Evolutionary conservation across 53 echinoderm and acorn worm species (phyloP).

Genomic region (Patiria pectinifera): DNA sequence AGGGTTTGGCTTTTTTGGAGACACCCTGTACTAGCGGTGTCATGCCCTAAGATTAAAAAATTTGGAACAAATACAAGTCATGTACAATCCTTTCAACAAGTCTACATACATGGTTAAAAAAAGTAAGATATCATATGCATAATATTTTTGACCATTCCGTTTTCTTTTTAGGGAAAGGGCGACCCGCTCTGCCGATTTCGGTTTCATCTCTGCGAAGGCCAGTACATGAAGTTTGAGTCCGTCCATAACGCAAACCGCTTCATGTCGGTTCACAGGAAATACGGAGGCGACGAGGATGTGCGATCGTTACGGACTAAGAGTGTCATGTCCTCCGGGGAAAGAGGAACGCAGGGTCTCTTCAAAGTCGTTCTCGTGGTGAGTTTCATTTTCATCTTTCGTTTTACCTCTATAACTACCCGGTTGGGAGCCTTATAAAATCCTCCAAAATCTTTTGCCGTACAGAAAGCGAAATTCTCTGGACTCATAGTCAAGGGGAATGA

Average conservation of each 20-base stretch:
- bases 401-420: no score
- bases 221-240: conserved; percentile 87
- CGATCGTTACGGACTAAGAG: conserved; percentile 73
- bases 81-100: no score
- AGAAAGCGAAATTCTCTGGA: no score
- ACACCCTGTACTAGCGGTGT: no score
- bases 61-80: no score
- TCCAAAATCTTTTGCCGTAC: no score
- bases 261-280: conserved; percentile 87
- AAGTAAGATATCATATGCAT: no score
- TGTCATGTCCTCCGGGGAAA: conserved; percentile 73
- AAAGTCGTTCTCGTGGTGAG: conserved; percentile 88
- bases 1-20: no score
- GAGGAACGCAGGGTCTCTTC: conserved; percentile 82
- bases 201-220: conserved; percentile 70
- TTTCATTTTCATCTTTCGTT: neutral
- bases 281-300: conserved; percentile 76
- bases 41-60: no score
- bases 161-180: conserved; percentile 81
- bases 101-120: no score
- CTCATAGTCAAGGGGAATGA: no score
- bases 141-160: neutral
- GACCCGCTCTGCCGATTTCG: conserved; percentile 91
- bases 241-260: conserved; percentile 95
- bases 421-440: no score